Evolutionary conservation across 2,797 vertebrate species (phyloP).

Genomic region (Acridotheres tristis): DNA sequence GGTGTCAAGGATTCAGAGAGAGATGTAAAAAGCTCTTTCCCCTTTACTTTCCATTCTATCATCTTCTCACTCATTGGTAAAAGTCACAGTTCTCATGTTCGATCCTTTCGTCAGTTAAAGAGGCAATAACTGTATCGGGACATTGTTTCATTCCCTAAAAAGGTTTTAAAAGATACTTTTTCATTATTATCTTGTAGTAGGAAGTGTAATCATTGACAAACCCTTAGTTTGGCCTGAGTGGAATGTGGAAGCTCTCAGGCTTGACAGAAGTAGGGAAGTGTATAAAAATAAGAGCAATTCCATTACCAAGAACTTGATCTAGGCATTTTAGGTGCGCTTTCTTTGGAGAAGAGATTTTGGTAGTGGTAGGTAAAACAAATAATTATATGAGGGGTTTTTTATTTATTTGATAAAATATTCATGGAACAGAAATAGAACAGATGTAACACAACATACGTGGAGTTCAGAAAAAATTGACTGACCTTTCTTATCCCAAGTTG

Average conservation of each 20-base stretch:
- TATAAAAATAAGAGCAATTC: not conserved
- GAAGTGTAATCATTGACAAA: not conserved
- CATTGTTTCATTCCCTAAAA: not conserved
- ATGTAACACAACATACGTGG: not conserved
- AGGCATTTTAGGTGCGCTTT: not conserved
- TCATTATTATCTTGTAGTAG: not conserved
- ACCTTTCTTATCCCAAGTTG: not conserved
- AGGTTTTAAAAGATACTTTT: not conserved
- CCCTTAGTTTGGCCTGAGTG: not conserved
- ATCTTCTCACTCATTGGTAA: not conserved
- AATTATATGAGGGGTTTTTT: not conserved
- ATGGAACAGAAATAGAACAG: not conserved
- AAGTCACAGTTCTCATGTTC: not conserved
- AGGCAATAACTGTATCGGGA: not conserved
- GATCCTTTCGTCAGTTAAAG: not conserved
- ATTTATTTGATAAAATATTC: not conserved
- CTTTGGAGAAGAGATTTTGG: not conserved
- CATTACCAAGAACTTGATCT: not conserved
- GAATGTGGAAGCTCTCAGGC: not conserved
- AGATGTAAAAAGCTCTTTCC: not conserved
- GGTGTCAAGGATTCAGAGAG: not conserved
- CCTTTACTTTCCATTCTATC: not conserved
- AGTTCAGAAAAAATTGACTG: not conserved
- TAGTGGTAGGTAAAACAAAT: not conserved
- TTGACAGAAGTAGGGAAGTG: not conserved